phyloP scores from a whole-genome alignment of 2,113 vertebrate species.

The Strix aluco region DNA sequence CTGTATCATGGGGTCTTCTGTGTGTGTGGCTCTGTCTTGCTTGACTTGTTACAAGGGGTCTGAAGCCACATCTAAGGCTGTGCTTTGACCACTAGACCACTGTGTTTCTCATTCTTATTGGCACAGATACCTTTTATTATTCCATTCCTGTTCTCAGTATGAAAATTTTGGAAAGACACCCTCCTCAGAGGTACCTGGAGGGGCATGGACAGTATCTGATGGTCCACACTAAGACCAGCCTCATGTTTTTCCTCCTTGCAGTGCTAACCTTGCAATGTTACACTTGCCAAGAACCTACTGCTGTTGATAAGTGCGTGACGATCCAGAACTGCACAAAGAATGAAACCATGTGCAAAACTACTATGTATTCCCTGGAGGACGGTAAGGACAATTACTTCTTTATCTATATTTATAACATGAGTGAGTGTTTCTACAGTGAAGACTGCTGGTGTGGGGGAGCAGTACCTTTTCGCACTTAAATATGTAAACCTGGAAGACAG shows the following conservation, averaged over 20 bases:
- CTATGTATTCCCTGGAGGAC: conserved; percentile 22
- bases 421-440: not conserved
- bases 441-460: not conserved
- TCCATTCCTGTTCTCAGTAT: too few species aligned
- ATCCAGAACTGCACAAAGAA: not conserved
- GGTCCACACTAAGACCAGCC: not conserved
- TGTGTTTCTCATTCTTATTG: not conserved
- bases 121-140: fast-evolving
- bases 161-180: not conserved
- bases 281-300: not conserved
- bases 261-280: conserved; percentile 22
- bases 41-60: not conserved
- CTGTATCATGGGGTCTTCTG: fast-evolving
- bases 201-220: too few species aligned
- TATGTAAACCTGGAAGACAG: not conserved
- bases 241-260: not conserved
- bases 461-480: not conserved
- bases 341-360: conserved; percentile 52
- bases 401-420: not conserved
- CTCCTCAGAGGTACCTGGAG: not conserved
- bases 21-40: not conserved
- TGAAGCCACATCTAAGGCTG: not conserved
- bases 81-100: not conserved
- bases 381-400: not conserved
- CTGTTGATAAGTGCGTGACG: not conserved